Evolutionary conservation across 2,113 vertebrate genomes (phyloP).

Genomic region (Scalopus aquaticus): DNA sequence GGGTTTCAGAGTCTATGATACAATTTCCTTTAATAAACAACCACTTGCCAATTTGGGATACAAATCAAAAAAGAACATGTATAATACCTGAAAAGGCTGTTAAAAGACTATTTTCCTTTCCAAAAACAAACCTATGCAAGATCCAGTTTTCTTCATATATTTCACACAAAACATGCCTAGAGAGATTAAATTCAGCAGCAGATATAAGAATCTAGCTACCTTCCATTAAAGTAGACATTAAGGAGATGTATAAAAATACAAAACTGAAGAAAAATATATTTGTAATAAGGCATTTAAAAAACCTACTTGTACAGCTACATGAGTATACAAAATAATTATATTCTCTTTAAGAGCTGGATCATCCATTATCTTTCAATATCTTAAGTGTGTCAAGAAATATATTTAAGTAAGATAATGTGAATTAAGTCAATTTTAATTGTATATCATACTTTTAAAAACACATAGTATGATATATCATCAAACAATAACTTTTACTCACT

Average conservation of each 20-base stretch:
- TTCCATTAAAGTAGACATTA: neutral
- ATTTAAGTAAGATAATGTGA: slow-evolving; percentile 35
- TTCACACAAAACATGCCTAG: neutral
- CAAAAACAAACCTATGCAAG: neutral
- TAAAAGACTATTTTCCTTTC: neutral
- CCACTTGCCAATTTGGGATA: neutral
- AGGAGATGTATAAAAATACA: neutral
- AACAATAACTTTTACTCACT: slow-evolving; percentile 5
- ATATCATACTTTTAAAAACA: neutral
- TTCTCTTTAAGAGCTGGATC: neutral
- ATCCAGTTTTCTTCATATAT: slow-evolving; percentile 9
- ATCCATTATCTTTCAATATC: slow-evolving; percentile 31
- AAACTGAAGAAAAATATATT: slow-evolving; percentile 40
- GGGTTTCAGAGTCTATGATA: neutral
- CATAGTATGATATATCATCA: neutral
- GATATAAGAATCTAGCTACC: neutral
- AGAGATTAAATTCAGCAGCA: neutral
- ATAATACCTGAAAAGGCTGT: neutral
- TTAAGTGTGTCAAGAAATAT: neutral
- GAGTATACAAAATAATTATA: slow-evolving; percentile 54
- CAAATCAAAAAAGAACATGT: neutral
- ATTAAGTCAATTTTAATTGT: slow-evolving; percentile 21
- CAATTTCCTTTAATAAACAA: neutral
- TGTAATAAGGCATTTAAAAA: slow-evolving; percentile 28
- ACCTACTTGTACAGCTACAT: neutral